Base-by-base conservation (phyloP, 2,888 invertebrate genomes). In the Plebejus anna region DNA sequence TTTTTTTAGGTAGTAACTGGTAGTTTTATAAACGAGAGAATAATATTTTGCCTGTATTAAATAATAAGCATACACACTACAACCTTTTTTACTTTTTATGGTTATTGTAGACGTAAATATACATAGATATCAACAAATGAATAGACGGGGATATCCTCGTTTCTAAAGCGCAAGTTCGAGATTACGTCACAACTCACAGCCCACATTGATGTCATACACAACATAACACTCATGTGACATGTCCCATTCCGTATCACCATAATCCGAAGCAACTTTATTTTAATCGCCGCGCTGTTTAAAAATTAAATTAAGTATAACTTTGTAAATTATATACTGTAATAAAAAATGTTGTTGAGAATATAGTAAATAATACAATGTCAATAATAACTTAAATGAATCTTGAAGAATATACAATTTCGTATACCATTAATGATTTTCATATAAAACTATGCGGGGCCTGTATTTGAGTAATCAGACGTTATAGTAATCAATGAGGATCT, bases 131-230 rank as follows among this genome's bases (percentile, higher is more conserved):
- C 42, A 77, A 77, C 76, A 78, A 75, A 79, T 76, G 76, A 79
- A 78, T 77, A 78, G 32, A 80, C 80, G 88, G 91, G 92, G 91
- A 91, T 92, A 92, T 91, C 92, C 92, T 93, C 90, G 87, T 88
- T 87, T 86, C 86, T 86, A 86, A 77, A 79, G 84, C 85, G 85
- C 87, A 87, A 84, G 85, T 84, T 83, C 82, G 82, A 82, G 83
- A 79, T 83, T 87, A 91, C 92, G 92, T 92, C 92, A 93, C 32
- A 32, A 13, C 66, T 92, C 92, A 93, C 32, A 32, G 32, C 66
- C 13, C 36, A 66, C 83, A 87, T 86, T 94, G 93, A 93, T 90
- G 92, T 94, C 93, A 66, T 66, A 66, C 66, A 66, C 16, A 66
- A 66, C 66, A 61, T 28, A 66, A 66, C 66, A 66, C 66, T 66